Conservation (phyloP, 2,113 vertebrate species). For the Trichechus manatus region DNA sequence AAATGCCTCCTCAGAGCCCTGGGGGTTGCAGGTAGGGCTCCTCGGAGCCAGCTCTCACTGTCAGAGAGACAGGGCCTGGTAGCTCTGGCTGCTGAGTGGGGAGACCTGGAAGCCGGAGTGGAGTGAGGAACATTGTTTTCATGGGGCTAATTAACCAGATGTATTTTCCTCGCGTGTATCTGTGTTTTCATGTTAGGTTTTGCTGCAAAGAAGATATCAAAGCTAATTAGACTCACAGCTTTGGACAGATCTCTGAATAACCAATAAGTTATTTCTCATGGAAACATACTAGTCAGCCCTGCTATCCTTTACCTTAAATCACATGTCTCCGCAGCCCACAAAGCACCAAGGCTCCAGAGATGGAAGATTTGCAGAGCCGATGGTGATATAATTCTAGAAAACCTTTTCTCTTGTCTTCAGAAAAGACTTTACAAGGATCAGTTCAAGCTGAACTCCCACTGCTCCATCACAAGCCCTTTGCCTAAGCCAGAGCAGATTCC, state of each 20-base stretch:
- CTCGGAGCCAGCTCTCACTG: rapidly evolving
- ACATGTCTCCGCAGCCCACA: conserved; percentile 46
- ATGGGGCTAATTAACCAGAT: conserved; percentile 37
- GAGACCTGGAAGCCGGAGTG: background rate
- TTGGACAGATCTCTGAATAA: conserved; percentile 41
- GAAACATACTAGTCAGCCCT: conserved; percentile 36
- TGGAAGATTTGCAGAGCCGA: conserved; percentile 70
- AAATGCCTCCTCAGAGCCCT: background rate
- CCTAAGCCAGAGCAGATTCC: background rate
- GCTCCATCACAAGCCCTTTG: background rate
- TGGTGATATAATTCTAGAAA: conserved; percentile 58
- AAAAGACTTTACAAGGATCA: background rate
- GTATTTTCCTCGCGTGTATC: background rate
- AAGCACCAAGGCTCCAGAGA: conserved; percentile 53
- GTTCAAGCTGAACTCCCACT: background rate
- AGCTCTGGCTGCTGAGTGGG: background rate
- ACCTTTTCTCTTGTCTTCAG: background rate
- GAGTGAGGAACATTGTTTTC: background rate
- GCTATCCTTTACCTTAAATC: conserved; percentile 61
- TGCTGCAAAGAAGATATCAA: conserved; percentile 35
- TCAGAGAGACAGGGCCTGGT: background rate
- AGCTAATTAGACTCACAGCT: conserved; percentile 68
- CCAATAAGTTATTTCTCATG: conserved; percentile 59
- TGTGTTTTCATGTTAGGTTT: background rate
- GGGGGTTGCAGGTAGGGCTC: background rate